Base-by-base conservation (phyloP, 2,113 vertebrate species). In the Murina feae region DNA sequence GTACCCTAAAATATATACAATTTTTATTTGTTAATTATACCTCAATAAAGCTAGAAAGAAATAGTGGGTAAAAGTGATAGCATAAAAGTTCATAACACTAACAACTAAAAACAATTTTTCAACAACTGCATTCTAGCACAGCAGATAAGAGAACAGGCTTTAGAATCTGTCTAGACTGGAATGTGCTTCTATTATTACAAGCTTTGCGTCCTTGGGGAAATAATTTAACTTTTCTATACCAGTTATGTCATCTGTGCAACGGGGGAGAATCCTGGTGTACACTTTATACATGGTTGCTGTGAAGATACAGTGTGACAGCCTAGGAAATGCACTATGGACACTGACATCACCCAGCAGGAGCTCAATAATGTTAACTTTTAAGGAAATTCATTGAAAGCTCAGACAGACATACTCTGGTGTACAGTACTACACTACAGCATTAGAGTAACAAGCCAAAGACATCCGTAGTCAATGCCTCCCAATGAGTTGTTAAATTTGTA, bases 101-200 rank as follows among this genome's bases (percentile, higher is more conserved):
- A 88, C 78, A 76, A 55, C 2, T 83, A 68, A 89, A 82, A 86
- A 47, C 39, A 55, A 49, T 79, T 88, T 90, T 94, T 88, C 65
- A 74, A 58, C 14, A 39, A 72, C 6, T 88, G 30, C 44, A 90
- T 60, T 71, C 21, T n/a, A 80, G 10, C 9, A 51, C 30, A 79
- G 32, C 69, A 87, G 16, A 32, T 72, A 74, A 88, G 66, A 60
- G 47, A 78, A 60, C n/a, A 80, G 42, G 23, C 44, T 51, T 58
- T 44, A 88, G 49, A 87, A 39, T 23, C 39, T 49, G 9, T 78
- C 8, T 68, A 16, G 23, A 66, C 6, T 66, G 13, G 25, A 93
- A 49, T 35, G 28, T 68, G 35, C 28, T 79, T 92, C 79, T 90
- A 84, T 23, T 68, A 85, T 80, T 28, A 84, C 25, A 87, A 32